A percentile compares a stretch with the other conserved stretches of the same genome.
Evolutionary conservation across 2,113 vertebrate species (phyloP).

Genomic region (Rhinoptilus africanus): DNA sequence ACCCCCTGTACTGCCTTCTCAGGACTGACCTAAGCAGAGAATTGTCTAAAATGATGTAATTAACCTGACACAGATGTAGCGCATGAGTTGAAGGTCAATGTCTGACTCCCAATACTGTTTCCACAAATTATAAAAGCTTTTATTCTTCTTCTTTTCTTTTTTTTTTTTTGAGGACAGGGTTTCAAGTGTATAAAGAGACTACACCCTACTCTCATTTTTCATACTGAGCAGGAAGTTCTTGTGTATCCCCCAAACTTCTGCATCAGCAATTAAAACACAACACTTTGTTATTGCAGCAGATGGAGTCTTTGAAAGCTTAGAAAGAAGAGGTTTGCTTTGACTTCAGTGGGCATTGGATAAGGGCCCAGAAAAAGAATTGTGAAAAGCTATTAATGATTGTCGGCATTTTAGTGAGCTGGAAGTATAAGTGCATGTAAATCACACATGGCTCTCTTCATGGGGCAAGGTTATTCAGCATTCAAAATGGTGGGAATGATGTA

Average conservation of each 20-base stretch:
- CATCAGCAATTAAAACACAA: neutral
- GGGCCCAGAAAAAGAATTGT: neutral
- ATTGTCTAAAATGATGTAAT: neutral
- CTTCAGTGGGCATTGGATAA: neutral
- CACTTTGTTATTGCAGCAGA: slow-evolving; percentile 11
- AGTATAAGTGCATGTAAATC: neutral
- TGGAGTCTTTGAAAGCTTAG: slow-evolving; percentile 39
- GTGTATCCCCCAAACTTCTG: neutral
- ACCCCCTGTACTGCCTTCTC: neutral
- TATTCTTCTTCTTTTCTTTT: neutral
- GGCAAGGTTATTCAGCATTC: slow-evolving; percentile 28
- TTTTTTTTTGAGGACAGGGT: neutral
- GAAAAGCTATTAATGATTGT: slow-evolving; percentile 3
- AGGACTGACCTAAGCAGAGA: neutral
- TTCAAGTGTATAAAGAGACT: neutral
- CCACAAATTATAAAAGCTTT: neutral
- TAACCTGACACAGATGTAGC: neutral
- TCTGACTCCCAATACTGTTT: neutral
- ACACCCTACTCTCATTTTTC: neutral
- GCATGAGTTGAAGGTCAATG: neutral
- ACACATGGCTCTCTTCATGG: neutral
- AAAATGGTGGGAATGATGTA: neutral
- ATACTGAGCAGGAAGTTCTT: neutral
- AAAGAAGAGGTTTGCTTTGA: slow-evolving; percentile 27
- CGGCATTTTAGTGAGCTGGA: neutral